Base-by-base conservation (phyloP, 1,140 invertebrate species). In the Chelonus insularis region DNA sequence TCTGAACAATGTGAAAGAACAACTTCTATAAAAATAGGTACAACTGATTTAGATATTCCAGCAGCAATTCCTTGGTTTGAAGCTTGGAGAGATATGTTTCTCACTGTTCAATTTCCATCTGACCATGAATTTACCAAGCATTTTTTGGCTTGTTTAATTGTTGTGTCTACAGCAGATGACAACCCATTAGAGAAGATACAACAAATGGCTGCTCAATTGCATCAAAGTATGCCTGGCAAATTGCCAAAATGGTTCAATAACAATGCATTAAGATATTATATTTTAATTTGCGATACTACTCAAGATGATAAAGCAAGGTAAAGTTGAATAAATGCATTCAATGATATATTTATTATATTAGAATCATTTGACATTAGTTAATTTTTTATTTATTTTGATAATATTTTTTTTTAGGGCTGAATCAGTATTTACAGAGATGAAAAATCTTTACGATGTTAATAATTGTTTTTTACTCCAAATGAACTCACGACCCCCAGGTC, bases 111-210 rank as follows among this genome's bases (percentile, higher is more conserved):
- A 74, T 94, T 91, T 73, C 91, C 93, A 36, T 93, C 92, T 11
- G 95, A 98, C 72, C 95, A 98, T 84, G 96, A 98, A 82, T 98
- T 95, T 74, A 92, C 93, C 0, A 93, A 93, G 72, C 94, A 97
- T 81, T 93, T 93, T 80, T 72, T 97, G n/a, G 92, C 90, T 14
- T 97, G 95, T 82, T 85, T 92, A 66, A 88, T 96, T 66, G 91
- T 96, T 5, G 88, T 94, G 12, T 92, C 92, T 8, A 92, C 93
- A 7, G 80, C 84, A 11, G 92, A 96, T 78, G 84, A 88, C 0
- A 90, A 92, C 82, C 90, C 92, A 9, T 78, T 93, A 25, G 91
- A 92, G 67, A 88, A 86, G 52, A 89, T 95, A 67, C 87, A 89
- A 68, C 84, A 85, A 63, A 84, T 96, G 70, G 85, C 86, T 58